Evolutionary conservation across 2,797 vertebrate species (phyloP).

Genomic region (Chaenodraco wilsoni): DNA sequence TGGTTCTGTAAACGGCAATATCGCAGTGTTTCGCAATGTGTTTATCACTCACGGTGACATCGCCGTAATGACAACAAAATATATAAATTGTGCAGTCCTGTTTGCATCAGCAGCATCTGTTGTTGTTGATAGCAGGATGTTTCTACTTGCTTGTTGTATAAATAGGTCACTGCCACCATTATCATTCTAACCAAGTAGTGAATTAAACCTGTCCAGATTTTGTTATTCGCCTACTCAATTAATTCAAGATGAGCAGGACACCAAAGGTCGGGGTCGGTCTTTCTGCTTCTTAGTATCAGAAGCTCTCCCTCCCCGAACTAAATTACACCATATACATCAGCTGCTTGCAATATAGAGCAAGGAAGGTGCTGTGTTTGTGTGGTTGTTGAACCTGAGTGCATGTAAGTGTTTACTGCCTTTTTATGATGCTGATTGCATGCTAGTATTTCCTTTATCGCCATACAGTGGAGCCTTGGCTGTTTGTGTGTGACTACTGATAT

Average conservation of each 20-base stretch:
- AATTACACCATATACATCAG: slow-evolving; percentile 66
- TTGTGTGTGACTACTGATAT: not conserved
- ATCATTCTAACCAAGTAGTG: slow-evolving; percentile 40
- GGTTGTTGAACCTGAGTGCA: not conserved
- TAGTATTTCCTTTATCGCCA: not conserved
- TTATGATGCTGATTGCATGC: not conserved
- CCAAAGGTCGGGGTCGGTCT: slow-evolving; percentile 58
- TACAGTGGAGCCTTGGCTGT: not conserved
- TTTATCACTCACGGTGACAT: too few relatives aligned
- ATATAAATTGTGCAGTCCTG: too few relatives aligned
- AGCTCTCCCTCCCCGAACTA: slow-evolving; percentile 51
- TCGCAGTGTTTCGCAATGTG: too few relatives aligned
- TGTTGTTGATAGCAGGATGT: slow-evolving; percentile 26
- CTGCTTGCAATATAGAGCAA: slow-evolving; percentile 24
- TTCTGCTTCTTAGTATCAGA: slow-evolving; percentile 48
- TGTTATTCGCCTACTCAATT: slow-evolving; percentile 35
- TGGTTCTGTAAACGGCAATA: too few relatives aligned
- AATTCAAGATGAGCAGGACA: slow-evolving; percentile 45
- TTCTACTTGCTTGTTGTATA: slow-evolving; percentile 11
- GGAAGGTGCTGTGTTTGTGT: slow-evolving; percentile 28
- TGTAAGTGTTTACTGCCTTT: not conserved
- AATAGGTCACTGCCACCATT: not conserved
- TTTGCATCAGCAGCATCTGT: not conserved
- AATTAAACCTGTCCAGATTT: slow-evolving; percentile 49
- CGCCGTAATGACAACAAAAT: too few relatives aligned